Percentiles rank a stretch among this genome's conserved stretches.
Evolutionary conservation across 2,797 vertebrate genomes (phyloP).

Genomic region (Erpetoichthys calabaricus): DNA sequence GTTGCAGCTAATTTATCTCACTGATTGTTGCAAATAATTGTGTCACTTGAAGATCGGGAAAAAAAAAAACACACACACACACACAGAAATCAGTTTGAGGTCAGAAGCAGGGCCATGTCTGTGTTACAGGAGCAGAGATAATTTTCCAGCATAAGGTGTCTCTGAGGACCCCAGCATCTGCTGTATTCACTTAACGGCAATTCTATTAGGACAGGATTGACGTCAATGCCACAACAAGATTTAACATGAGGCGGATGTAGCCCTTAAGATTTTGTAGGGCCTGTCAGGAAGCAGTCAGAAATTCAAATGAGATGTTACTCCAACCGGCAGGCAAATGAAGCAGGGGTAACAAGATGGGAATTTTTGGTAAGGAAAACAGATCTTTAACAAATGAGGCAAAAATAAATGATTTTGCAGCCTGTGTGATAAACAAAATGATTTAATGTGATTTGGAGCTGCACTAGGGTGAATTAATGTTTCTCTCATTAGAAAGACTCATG

Average conservation of each 20-base stretch:
- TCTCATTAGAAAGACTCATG: no score
- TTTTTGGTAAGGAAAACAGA: no score
- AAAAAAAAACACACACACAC: no score
- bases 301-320: conserved; percentile 2
- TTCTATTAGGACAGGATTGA: conserved; percentile 18
- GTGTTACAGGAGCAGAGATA: conserved; percentile 6
- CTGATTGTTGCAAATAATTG: background rate
- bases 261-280: conserved; percentile 2
- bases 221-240: conserved; percentile 13
- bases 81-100: background rate
- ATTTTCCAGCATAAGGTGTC: conserved; percentile 2
- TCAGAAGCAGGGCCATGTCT: background rate
- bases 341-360: background rate
- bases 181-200: conserved; percentile 17
- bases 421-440: no score
- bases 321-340: background rate
- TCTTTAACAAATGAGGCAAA: no score
- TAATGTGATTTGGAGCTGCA: no score
- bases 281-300: conserved; percentile 8
- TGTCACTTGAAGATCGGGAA: background rate
- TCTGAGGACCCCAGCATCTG: conserved; percentile 16
- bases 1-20: background rate
- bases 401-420: no score
- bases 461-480: no score
- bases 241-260: conserved; percentile 13